Percentiles rank a stretch among this genome's conserved stretches.
Conservation (phyloP, 2,113 vertebrate genomes). For the Halcyon malimbica region DNA sequence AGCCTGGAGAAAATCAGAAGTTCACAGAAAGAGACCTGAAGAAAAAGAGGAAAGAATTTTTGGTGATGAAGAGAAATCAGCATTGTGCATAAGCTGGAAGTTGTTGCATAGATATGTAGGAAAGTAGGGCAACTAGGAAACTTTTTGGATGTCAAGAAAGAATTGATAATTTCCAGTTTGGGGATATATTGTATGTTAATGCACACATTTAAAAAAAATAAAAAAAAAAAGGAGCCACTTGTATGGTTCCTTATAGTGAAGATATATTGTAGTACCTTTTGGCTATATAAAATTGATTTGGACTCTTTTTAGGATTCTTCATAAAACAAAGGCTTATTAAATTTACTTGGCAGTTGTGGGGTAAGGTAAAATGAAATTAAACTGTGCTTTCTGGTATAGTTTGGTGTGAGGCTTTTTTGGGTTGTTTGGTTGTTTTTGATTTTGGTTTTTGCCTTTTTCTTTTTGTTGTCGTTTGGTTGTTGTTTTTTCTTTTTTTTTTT, state of each 20-base stretch:
- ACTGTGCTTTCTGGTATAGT: background rate
- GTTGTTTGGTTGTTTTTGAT: background rate
- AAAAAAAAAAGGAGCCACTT: background rate
- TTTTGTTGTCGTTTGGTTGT: background rate
- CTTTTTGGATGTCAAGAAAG: background rate
- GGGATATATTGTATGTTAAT: background rate
- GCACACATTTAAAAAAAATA: background rate
- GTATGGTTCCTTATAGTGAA: background rate
- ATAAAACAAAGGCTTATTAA: slow-evolving; percentile 79
- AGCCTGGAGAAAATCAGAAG: background rate
- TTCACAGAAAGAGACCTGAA: background rate
- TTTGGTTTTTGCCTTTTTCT: too few relatives aligned
- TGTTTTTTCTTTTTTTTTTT: too few relatives aligned
- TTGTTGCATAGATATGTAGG: background rate
- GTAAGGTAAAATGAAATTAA: slow-evolving; percentile 65
- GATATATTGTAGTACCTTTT: slow-evolving; percentile 57
- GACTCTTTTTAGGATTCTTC: slow-evolving; percentile 69
- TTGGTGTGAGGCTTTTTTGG: background rate
- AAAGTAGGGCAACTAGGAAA: background rate
- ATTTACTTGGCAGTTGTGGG: slow-evolving; percentile 73
- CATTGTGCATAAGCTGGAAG: background rate
- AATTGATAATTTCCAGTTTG: background rate
- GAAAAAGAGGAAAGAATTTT: background rate
- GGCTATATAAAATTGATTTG: slow-evolving; percentile 69
- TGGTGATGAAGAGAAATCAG: background rate